Evolutionary conservation across 1,140 invertebrate genomes (phyloP), one percentile per base, ranked within the genome.

Genomic region (Streblospio benedicti): DNA sequence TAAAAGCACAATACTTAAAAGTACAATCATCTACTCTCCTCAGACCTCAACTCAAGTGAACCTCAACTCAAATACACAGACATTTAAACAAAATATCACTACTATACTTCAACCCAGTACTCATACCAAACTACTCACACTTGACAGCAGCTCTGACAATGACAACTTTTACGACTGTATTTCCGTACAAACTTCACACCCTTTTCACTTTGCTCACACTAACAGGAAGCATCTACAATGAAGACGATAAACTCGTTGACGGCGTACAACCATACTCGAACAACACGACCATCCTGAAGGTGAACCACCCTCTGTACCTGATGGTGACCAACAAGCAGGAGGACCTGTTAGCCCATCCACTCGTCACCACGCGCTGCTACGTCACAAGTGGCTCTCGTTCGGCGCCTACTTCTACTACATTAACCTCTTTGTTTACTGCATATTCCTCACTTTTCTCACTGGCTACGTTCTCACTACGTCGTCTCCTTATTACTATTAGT

Each of bases 241-340:
- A 78, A 41, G 71, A 76, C 35, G 65, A 69, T 14, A 60, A 65
- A 31, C 61, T 78, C 23, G 55, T 69, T 2, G 54, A 65, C 5
- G 27, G 55, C 31, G 73, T 70, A 9, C 52, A 53, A 33, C 67
- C 74, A 1, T 80, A 80, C 61, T 65, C 71, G 4, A 66, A 51
- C 6, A 73, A 81, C 59, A 70, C 72, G 25, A 71, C 71, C 50
- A 61, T 76, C n/a, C 64, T 81, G 27, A 81, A 81, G 67, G 72
- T 73, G 32, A 82, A 82, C 62, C 81, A 82, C 67, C 81, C 81
- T 25, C 67, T 82, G 28, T 78, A 74, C 68, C 68, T 82, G 51
- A 82, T 82, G 81, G 81, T 71, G 38, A 59, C 45, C 2, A 67
- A 67, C 9, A 68, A 72, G 41, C 65, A 75, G 63, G 71, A 79